These are phyloP conservation scores for Cryptoprocta ferox DNA, from an alignment of 2,797 vertebrate species.

Conservation along the genomic window DNA sequence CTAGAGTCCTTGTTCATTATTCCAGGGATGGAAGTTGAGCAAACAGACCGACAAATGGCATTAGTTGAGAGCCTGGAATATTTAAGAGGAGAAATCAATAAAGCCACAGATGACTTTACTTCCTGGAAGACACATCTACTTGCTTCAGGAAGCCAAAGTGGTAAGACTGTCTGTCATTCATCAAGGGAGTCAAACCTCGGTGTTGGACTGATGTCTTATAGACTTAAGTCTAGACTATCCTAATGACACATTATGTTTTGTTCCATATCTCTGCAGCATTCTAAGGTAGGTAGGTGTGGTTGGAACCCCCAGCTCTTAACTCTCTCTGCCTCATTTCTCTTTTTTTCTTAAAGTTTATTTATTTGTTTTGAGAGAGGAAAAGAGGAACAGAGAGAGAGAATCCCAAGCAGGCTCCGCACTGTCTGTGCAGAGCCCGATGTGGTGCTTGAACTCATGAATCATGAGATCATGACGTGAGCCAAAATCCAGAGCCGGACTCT, in stretches of 20 bases:
- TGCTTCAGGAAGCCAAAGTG: slow-evolving; percentile 78
- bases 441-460: too few species aligned
- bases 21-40: slow-evolving; percentile 77
- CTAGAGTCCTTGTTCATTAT: slow-evolving; percentile 91
- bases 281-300: background rate
- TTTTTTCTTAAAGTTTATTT: too few species aligned
- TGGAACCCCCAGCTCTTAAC: background rate
- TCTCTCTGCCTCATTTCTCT: background rate
- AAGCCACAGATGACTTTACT: slow-evolving; percentile 89
- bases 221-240: background rate
- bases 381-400: too few species aligned
- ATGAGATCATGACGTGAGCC: too few species aligned
- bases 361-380: too few species aligned
- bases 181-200: background rate
- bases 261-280: background rate
- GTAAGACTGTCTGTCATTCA: slow-evolving; percentile 77
- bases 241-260: background rate
- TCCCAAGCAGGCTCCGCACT: too few species aligned
- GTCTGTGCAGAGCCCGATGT: too few species aligned
- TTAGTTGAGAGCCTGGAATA: slow-evolving; percentile 90
- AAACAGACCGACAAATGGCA: slow-evolving; percentile 84
- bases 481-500: too few species aligned
- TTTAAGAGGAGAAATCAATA: slow-evolving; percentile 89
- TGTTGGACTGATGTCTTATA: background rate
- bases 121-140: slow-evolving; percentile 92